Conservation (phyloP, 2,113 vertebrate genomes). For the Epinephelus fuscoguttatus region DNA sequence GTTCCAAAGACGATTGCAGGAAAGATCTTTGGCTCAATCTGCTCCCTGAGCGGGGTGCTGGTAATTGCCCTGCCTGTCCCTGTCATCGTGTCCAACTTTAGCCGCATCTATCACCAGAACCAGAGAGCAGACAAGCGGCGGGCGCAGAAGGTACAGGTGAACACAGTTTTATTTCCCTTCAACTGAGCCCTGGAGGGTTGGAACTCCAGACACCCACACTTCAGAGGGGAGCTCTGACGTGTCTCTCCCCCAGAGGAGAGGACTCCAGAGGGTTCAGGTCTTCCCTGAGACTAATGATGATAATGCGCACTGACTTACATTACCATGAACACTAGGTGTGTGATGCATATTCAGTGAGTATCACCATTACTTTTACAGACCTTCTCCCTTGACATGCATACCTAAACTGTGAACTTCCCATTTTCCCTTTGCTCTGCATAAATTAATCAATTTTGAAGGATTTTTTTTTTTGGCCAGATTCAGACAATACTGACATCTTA, state of each 20-base stretch:
- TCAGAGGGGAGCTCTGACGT: conserved; percentile 21
- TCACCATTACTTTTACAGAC: conserved; percentile 4
- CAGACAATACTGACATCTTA: not conserved
- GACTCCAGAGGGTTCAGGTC: conserved; percentile 36
- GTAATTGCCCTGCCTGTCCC: conserved; percentile 98
- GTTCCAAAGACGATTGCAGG: conserved; percentile 98
- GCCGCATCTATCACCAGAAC: conserved; percentile 99
- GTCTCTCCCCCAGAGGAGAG: conserved; percentile 28
- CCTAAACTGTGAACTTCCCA: conserved; percentile 12
- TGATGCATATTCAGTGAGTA: conserved; percentile 29
- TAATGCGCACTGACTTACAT: conserved; percentile 3
- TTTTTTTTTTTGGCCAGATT: not conserved
- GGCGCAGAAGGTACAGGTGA: conserved; percentile 93
- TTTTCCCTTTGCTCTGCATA: not conserved
- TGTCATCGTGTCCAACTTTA: conserved; percentile 99
- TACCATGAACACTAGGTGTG: not conserved
- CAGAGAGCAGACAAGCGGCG: conserved; percentile 96
- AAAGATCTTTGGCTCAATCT: conserved; percentile 98
- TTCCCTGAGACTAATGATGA: conserved; percentile 19
- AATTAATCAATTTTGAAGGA: not conserved
- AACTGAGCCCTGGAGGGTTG: conserved; percentile 43
- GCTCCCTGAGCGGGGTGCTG: conserved; percentile 96
- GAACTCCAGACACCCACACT: conserved; percentile 37
- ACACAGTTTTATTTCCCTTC: conserved; percentile 63
- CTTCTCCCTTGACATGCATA: not conserved